These are phyloP conservation scores for Symphodus melops DNA, from an alignment of 2,113 vertebrate genomes.

Conservation along the genomic window DNA sequence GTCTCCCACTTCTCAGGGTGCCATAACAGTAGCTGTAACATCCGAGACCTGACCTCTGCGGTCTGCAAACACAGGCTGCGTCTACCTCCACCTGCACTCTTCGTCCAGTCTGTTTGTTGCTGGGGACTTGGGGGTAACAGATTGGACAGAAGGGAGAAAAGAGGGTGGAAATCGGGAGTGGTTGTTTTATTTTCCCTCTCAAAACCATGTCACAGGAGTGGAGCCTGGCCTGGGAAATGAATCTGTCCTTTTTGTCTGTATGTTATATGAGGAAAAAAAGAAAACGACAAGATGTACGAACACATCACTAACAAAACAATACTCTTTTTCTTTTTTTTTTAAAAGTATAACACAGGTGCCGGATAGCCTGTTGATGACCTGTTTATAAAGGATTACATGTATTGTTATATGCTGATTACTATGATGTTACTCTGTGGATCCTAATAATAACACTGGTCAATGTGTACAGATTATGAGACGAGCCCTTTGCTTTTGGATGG, in stretches of 20 bases:
- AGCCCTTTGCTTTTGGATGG: conserved; percentile 60
- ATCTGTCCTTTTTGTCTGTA: conserved; percentile 71
- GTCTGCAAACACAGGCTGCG: conserved; percentile 61
- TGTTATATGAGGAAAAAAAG: conserved; percentile 65
- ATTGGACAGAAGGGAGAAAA: conserved; percentile 15
- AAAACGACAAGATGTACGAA: conserved; percentile 62
- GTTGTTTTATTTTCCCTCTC: conserved; percentile 31
- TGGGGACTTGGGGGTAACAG: conserved; percentile 1
- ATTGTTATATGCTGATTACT: conserved; percentile 70
- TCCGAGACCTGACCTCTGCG: conserved; percentile 55
- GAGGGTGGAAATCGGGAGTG: conserved; percentile 11
- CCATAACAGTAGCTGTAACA: conserved; percentile 74
- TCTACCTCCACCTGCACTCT: conserved; percentile 34
- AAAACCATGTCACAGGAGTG: conserved; percentile 58
- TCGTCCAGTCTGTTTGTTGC: conserved; percentile 13
- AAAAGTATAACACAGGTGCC: conserved; percentile 76
- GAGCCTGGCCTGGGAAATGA: conserved; percentile 45
- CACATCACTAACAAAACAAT: conserved; percentile 58
- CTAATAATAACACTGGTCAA: conserved; percentile 68
- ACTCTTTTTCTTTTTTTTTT: conserved; percentile 56
- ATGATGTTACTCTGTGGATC: conserved; percentile 68
- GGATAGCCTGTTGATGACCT: conserved; percentile 79
- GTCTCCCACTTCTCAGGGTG: conserved; percentile 79
- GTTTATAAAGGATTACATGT: conserved; percentile 74
- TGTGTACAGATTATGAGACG: conserved; percentile 72